phyloP scores from a whole-genome alignment of 1,140 invertebrate genomes.

The Oryctes rhinoceros region DNA sequence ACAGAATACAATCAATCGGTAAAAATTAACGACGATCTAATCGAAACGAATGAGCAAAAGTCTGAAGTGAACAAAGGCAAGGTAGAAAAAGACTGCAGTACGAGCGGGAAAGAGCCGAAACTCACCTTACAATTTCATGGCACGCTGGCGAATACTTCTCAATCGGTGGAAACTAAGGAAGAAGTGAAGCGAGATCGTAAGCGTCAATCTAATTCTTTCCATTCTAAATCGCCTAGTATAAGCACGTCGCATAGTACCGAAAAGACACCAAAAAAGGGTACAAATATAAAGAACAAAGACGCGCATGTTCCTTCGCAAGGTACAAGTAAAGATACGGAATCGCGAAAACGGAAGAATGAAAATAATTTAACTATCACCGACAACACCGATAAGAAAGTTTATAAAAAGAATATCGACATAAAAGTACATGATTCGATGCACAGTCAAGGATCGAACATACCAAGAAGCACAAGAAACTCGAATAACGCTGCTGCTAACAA shows the following conservation, averaged over 20 bases:
- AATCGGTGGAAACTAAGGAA: neutral
- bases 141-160: conserved; percentile 6
- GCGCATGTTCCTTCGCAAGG: neutral
- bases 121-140: conserved; percentile 28
- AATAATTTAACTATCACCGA: neutral
- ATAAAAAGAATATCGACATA: conserved; percentile 23
- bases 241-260: neutral
- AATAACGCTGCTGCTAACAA: neutral
- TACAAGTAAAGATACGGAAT: conserved; percentile 24
- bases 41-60: neutral
- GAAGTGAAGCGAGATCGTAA: conserved; percentile 15
- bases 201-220: conserved; percentile 4
- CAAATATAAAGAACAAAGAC: conserved; percentile 39
- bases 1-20: conserved; percentile 23
- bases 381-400: neutral
- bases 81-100: conserved; percentile 21
- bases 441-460: conserved; percentile 1
- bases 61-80: neutral
- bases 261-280: conserved; percentile 39
- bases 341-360: neutral
- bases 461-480: neutral
- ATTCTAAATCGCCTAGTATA: conserved; percentile 16
- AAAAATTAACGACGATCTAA: conserved; percentile 25
- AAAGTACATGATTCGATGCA: conserved; percentile 25
- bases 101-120: neutral